phyloP scores from a whole-genome alignment of 2,797 vertebrate genomes.

The Pterois miles region DNA sequence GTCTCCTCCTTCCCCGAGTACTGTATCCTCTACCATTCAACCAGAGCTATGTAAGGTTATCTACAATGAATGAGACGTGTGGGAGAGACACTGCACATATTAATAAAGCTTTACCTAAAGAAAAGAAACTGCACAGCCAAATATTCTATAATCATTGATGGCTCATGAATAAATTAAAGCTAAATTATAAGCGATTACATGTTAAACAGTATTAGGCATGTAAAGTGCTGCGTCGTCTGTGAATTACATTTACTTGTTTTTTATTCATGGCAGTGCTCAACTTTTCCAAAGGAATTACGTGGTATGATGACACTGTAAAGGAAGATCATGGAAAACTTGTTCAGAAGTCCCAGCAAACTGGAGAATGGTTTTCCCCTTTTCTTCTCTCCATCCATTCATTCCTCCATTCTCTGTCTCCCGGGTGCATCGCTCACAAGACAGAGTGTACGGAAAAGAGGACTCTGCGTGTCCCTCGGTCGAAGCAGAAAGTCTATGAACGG shows the following conservation, averaged over 20 bases:
- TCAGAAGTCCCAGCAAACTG: not conserved
- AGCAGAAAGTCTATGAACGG: constrained; percentile 38
- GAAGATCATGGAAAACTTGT: constrained; percentile 5
- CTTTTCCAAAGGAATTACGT: constrained; percentile 7
- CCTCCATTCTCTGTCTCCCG: not conserved
- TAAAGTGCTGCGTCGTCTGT: not conserved
- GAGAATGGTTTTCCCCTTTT: not conserved
- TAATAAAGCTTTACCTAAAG: constrained; percentile 39
- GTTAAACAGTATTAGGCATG: not conserved
- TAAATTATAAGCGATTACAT: constrained; percentile 9
- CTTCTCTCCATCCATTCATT: constrained; percentile 4
- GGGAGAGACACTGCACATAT: constrained; percentile 47
- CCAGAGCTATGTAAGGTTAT: constrained; percentile 48
- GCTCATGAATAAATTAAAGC: constrained; percentile 13
- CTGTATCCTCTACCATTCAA: constrained; percentile 32
- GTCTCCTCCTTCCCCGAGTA: not conserved
- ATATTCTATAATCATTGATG: not conserved
- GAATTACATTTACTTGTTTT: not conserved
- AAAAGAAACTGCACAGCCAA: not conserved
- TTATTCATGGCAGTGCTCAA: constrained; percentile 11
- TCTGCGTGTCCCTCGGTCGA: constrained; percentile 10
- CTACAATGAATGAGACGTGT: constrained; percentile 60
- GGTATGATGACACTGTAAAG: not conserved
- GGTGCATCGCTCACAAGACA: constrained; percentile 20
- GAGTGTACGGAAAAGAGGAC: constrained; percentile 14